phyloP scores from a whole-genome alignment of 1,140 invertebrate species.

The Leptopilina clavipes region DNA sequence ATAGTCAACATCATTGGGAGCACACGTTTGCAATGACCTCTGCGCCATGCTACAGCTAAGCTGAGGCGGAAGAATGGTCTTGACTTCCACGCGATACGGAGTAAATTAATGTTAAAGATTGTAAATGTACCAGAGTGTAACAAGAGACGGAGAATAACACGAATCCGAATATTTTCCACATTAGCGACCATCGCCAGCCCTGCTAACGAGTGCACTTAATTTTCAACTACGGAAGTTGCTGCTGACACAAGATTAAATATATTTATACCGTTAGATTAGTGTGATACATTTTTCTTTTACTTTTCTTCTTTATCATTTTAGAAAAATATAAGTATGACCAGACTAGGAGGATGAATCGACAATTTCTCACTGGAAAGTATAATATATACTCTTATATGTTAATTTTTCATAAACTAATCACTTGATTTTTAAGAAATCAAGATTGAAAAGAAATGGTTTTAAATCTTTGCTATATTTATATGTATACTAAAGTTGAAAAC shows the following conservation, averaged over 20 bases:
- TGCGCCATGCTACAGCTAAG: background rate
- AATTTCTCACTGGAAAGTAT: too few relatives aligned
- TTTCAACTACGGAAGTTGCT: conserved; percentile 26
- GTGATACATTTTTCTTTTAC: background rate
- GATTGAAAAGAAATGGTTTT: too few relatives aligned
- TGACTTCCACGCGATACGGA: conserved; percentile 25
- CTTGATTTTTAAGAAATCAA: too few relatives aligned
- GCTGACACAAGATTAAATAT: conserved; percentile 33
- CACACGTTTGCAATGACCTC: conserved; percentile 24
- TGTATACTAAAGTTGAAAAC: too few relatives aligned
- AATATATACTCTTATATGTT: too few relatives aligned
- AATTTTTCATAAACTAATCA: too few relatives aligned
- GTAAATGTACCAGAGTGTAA: conserved; percentile 15
- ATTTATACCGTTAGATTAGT: background rate
- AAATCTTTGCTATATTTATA: too few relatives aligned
- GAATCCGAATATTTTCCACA: conserved; percentile 31
- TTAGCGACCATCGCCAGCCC: conserved; percentile 10
- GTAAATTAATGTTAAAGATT: conserved; percentile 34
- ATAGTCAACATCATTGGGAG: background rate
- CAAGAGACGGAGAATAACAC: background rate
- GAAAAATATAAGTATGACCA: too few relatives aligned
- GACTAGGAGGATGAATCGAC: too few relatives aligned
- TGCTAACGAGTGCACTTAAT: conserved; percentile 29
- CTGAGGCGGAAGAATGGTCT: background rate
- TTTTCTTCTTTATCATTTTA: conserved; percentile 9